Evolutionary conservation across 2,113 vertebrate genomes (phyloP).

Genomic region (Microcebus jonahi): DNA sequence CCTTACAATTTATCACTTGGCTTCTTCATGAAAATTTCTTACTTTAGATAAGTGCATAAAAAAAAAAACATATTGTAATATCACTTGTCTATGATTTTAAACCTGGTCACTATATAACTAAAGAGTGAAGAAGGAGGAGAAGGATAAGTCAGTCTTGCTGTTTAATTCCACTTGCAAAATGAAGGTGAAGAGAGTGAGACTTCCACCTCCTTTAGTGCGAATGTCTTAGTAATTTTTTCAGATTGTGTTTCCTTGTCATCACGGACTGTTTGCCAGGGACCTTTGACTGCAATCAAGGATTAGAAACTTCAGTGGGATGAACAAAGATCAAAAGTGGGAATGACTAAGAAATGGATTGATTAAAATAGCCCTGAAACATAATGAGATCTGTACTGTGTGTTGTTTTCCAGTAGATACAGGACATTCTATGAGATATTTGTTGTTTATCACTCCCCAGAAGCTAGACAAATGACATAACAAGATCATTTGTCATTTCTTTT

Average conservation of each 20-base stretch:
- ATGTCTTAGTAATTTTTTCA: not conserved
- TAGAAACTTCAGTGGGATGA: not conserved
- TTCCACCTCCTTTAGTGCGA: too few relatives aligned
- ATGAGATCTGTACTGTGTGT: not conserved
- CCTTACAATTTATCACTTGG: not conserved
- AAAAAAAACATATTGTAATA: not conserved
- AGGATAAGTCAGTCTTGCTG: not conserved
- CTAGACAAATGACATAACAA: not conserved
- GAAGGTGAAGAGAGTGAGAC: too few relatives aligned
- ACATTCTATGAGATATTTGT: not conserved
- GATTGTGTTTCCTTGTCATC: not conserved
- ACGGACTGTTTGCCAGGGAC: not conserved
- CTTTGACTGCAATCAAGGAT: not conserved
- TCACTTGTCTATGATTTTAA: not conserved
- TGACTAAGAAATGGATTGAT: not conserved
- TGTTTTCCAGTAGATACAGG: not conserved
- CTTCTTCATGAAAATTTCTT: not conserved
- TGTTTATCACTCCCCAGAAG: not conserved
- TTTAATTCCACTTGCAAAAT: not conserved
- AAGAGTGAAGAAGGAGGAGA: not conserved
- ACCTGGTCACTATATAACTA: too few relatives aligned
- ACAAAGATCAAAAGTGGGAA: not conserved
- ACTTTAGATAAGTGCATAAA: not conserved
- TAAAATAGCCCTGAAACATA: not conserved
- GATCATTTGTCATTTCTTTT: not conserved